phyloP scores from a whole-genome alignment of 1,140 invertebrate genomes.

The Lethrus apterus region DNA sequence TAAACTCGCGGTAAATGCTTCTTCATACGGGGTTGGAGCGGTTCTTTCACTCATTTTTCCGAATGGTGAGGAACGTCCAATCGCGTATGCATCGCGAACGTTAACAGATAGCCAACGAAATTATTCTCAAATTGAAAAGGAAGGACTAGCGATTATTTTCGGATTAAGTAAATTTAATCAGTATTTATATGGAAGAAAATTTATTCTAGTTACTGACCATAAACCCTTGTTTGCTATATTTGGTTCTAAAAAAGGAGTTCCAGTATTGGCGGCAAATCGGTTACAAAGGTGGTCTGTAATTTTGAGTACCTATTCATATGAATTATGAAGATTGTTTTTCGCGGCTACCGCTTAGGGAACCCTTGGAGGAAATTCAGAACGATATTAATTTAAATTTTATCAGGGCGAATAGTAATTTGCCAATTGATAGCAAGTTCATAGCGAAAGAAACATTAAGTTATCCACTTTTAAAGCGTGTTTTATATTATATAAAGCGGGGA shows the following conservation, averaged over 20 bases:
- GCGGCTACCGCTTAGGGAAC: constrained; percentile 16
- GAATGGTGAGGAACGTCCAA: constrained; percentile 12
- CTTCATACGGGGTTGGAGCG: constrained; percentile 7
- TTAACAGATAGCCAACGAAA: constrained; percentile 15
- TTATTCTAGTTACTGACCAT: constrained; percentile 45
- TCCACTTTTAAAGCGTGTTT: neutral
- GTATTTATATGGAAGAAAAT: constrained; percentile 45
- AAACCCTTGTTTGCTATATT: constrained; percentile 43
- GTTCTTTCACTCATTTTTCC: constrained; percentile 10
- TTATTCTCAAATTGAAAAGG: constrained; percentile 40
- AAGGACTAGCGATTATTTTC: constrained; percentile 46
- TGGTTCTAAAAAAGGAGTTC: constrained; percentile 31
- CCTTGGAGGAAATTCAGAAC: neutral
- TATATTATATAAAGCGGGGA: neutral
- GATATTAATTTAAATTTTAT: constrained; percentile 10
- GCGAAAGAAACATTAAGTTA: neutral
- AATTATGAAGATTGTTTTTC: constrained; percentile 31
- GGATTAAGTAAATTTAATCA: constrained; percentile 47
- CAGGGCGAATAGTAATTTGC: no score
- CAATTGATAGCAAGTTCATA: constrained; percentile 1
- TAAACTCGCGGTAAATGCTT: constrained; percentile 9
- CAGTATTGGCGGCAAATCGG: constrained; percentile 28
- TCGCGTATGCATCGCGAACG: constrained; percentile 16
- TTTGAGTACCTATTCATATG: constrained; percentile 32
- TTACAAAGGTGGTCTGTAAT: constrained; percentile 34